Evolutionary conservation across 2,113 vertebrate species (phyloP).

Genomic region (Rhea americana): DNA sequence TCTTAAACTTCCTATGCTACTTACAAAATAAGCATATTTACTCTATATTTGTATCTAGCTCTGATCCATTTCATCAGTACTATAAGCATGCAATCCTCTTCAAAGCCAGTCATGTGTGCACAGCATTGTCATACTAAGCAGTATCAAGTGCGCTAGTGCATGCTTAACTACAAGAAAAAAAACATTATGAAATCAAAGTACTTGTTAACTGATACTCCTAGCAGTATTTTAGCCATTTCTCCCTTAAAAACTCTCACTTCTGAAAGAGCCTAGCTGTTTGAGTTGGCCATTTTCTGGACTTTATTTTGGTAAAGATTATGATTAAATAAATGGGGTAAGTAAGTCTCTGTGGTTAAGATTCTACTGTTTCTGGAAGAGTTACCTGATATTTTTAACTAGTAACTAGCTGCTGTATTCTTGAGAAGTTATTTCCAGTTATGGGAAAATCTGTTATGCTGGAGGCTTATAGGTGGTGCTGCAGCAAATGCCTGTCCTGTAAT

Average conservation of each 20-base stretch:
- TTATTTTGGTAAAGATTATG: neutral
- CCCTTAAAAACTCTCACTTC: neutral
- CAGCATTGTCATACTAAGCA: neutral
- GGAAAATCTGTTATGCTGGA: neutral
- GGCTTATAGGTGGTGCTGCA: slow-evolving; percentile 8
- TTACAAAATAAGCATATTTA: neutral
- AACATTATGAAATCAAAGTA: neutral
- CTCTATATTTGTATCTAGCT: neutral
- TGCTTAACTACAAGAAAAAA: neutral
- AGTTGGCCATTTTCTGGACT: neutral
- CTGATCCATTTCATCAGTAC: neutral
- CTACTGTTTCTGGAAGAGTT: neutral
- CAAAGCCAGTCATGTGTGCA: neutral
- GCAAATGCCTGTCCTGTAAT: neutral
- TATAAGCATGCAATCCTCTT: neutral
- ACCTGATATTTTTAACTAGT: neutral
- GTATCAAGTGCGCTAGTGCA: neutral
- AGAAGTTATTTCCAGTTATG: neutral
- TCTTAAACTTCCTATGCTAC: neutral
- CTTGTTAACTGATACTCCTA: neutral
- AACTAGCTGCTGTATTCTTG: neutral
- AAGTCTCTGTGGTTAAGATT: neutral
- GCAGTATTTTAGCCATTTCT: neutral
- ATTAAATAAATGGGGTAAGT: neutral
- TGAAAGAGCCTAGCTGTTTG: neutral